A percentile compares a stretch with the other conserved stretches of the same genome.
phyloP scores from a whole-genome alignment of 1,140 invertebrate species.

The Globodera ellingtonae region DNA sequence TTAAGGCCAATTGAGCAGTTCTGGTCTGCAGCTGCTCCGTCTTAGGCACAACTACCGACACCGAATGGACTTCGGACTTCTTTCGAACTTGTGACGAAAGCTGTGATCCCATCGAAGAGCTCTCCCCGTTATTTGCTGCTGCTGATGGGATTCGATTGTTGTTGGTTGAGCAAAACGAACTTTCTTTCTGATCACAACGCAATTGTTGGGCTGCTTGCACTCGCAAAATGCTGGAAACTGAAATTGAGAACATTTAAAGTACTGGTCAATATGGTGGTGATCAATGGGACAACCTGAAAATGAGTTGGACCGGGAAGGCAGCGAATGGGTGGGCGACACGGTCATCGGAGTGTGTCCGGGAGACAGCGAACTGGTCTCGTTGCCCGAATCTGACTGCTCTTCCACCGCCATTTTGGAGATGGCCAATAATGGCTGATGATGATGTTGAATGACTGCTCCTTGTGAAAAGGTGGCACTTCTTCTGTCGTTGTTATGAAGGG shows the following conservation, averaged over 20 bases:
- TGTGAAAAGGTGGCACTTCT: not conserved
- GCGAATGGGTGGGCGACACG: conserved; percentile 31
- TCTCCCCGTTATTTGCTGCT: no score
- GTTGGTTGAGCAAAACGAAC: not conserved
- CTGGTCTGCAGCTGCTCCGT: no score
- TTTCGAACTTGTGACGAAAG: not conserved
- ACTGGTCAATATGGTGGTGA: not conserved
- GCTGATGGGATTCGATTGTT: not conserved
- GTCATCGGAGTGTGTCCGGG: conserved; percentile 36
- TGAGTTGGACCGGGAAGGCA: conserved; percentile 35
- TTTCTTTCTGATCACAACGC: not conserved
- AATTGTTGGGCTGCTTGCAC: not conserved
- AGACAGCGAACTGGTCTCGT: conserved; percentile 38
- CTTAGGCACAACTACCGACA: not conserved
- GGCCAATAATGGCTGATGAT: not conserved
- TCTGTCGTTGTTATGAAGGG: conserved; percentile 1
- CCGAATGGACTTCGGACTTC: not conserved
- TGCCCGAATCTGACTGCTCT: conserved; percentile 31
- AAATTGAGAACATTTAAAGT: not conserved
- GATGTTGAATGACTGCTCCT: not conserved
- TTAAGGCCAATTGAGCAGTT: not conserved
- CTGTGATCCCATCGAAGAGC: no score
- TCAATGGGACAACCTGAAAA: conserved; percentile 16
- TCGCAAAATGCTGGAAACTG: conserved; percentile 17
- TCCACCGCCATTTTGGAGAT: conserved; percentile 3